A percentile compares a stretch with the other conserved stretches of the same genome.
Evolutionary conservation across 2,888 invertebrate species (phyloP).

Genomic region (Bruchidius siliquastri): DNA sequence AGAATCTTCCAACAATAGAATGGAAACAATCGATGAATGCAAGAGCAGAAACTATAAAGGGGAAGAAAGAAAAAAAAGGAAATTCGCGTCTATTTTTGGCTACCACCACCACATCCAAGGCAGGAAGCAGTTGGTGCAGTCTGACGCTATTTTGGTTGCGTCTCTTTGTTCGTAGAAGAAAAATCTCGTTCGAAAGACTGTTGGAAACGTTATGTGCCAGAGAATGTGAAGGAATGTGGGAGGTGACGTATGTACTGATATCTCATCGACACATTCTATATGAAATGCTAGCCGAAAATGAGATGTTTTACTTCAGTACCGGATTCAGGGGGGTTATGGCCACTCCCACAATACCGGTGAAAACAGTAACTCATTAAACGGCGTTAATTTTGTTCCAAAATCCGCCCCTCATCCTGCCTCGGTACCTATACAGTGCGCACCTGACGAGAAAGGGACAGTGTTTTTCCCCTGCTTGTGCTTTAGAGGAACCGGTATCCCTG

Average conservation of each 20-base stretch:
- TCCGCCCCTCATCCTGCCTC: too few relatives aligned
- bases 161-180: background rate
- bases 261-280: too few relatives aligned
- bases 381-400: too few relatives aligned
- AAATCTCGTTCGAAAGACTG: background rate
- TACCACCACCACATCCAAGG: constrained; percentile 31
- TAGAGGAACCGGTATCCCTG: too few relatives aligned
- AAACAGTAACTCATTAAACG: too few relatives aligned
- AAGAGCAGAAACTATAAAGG: background rate
- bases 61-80: constrained; percentile 21
- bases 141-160: background rate
- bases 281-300: too few relatives aligned
- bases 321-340: too few relatives aligned
- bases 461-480: too few relatives aligned
- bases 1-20: background rate
- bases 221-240: background rate
- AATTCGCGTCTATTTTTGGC: constrained; percentile 28
- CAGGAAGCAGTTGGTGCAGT: background rate
- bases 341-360: too few relatives aligned
- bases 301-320: too few relatives aligned
- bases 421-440: too few relatives aligned
- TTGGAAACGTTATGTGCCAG: background rate
- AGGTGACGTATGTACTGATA: background rate
- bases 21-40: background rate
- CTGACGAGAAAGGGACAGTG: too few relatives aligned